Conservation (phyloP, 2,888 invertebrate genomes). For the Pteria penguin region DNA sequence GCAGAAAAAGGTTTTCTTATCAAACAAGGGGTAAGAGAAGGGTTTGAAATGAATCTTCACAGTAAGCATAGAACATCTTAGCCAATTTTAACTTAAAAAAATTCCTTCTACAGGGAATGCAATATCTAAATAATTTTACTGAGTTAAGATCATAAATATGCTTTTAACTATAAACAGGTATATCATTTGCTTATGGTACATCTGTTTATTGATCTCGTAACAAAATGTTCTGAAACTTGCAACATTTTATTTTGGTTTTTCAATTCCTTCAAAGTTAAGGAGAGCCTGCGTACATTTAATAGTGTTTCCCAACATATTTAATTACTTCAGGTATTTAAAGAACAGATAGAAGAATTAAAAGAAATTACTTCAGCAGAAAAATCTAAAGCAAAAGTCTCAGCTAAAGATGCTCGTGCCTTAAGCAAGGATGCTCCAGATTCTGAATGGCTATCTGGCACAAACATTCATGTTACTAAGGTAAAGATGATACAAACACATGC, state of each 20-base stretch:
- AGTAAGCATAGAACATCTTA: too few species aligned
- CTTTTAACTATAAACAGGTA: too few species aligned
- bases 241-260: too few species aligned
- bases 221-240: too few species aligned
- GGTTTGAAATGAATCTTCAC: too few species aligned
- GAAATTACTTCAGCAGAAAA: constrained; percentile 36
- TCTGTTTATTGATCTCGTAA: neutral
- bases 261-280: too few species aligned
- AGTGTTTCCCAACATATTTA: too few species aligned
- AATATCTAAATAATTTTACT: too few species aligned
- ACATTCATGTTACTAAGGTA: constrained; percentile 59
- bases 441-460: constrained; percentile 66
- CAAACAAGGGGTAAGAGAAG: constrained; percentile 65
- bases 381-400: constrained; percentile 47
- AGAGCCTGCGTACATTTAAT: neutral
- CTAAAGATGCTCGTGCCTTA: constrained; percentile 39
- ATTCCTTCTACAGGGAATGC: too few species aligned
- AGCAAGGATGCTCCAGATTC: constrained; percentile 43
- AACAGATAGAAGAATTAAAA: constrained; percentile 57
- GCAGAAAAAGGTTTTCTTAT: constrained; percentile 60
- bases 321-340: constrained; percentile 58
- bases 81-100: too few species aligned
- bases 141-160: too few species aligned
- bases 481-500: too few species aligned
- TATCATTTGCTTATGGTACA: constrained; percentile 9